These are phyloP conservation scores for Spodoptera picta DNA, from an alignment of 2,888 invertebrate genomes.

Conservation along the genomic window DNA sequence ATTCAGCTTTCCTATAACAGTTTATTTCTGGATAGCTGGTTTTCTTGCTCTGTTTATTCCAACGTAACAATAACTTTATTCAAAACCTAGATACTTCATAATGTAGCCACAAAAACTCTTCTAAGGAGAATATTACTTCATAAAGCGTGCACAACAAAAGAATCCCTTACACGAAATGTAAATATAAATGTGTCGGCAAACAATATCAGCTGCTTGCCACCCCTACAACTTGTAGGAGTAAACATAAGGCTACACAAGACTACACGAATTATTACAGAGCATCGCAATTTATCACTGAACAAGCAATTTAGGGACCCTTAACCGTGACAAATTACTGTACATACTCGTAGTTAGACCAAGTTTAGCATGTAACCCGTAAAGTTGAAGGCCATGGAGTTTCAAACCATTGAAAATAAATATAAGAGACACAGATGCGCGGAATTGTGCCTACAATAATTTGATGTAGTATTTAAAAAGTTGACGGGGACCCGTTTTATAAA, in stretches of 20 bases:
- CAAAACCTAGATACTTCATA: background rate
- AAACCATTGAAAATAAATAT: constrained; percentile 26
- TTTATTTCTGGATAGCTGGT: background rate
- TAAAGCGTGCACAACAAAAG: background rate
- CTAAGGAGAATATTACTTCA: background rate
- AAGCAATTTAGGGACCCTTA: constrained; percentile 36
- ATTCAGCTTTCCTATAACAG: background rate
- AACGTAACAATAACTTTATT: background rate
- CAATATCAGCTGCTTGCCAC: constrained; percentile 27
- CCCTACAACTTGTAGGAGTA: constrained; percentile 27
- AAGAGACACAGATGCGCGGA: constrained; percentile 20
- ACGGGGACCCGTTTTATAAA: constrained; percentile 38
- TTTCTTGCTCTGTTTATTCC: constrained; percentile 3
- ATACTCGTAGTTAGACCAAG: constrained; percentile 22
- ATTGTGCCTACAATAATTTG: constrained; percentile 33
- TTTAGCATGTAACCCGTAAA: constrained; percentile 12
- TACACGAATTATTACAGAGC: constrained; percentile 33
- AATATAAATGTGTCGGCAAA: constrained; percentile 9
- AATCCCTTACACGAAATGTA: constrained; percentile 1
- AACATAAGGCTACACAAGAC: constrained; percentile 24
- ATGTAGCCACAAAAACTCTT: background rate
- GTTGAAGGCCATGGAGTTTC: constrained; percentile 22
- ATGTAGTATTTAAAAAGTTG: constrained; percentile 27
- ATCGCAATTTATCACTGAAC: constrained; percentile 39
- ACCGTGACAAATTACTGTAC: constrained; percentile 40